These are phyloP conservation scores for Phytoseiulus persimilis DNA, from an alignment of 2,888 invertebrate species.

Conservation along the genomic window DNA sequence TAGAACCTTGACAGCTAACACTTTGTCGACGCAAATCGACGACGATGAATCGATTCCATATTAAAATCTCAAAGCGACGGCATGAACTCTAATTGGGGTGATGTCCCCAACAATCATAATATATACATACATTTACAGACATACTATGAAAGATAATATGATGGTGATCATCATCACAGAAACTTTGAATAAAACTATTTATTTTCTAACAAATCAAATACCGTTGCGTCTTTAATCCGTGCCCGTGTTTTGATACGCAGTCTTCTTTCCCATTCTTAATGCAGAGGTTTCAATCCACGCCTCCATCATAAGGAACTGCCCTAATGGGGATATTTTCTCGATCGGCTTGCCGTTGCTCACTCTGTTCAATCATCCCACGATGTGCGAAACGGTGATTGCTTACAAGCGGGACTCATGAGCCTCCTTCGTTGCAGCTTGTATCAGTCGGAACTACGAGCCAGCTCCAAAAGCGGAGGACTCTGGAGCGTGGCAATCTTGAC, in stretches of 20 bases:
- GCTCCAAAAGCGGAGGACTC: background rate
- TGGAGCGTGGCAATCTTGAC: too few relatives aligned
- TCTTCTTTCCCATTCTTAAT: too few relatives aligned
- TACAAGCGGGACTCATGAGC: background rate
- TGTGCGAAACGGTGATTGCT: background rate
- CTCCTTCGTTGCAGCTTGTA: background rate
- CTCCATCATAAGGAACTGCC: too few relatives aligned
- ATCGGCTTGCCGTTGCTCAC: too few relatives aligned
- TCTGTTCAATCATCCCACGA: too few relatives aligned
- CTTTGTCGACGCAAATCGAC: background rate
- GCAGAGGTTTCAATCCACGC: too few relatives aligned
- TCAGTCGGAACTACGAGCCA: background rate
- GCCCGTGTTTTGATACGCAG: background rate
- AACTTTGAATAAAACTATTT: conserved; percentile 34
- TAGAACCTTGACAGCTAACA: background rate
- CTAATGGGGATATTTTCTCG: too few relatives aligned
- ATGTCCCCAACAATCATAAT: background rate
- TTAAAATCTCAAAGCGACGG: background rate
- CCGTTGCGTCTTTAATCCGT: background rate
- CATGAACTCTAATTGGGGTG: background rate
- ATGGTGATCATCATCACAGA: background rate
- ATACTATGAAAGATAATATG: background rate
- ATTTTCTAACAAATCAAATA: conserved; percentile 36
- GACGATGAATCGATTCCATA: background rate
- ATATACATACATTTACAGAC: conserved; percentile 25